Evolutionary conservation across 2,797 vertebrate species (phyloP), one percentile per base, ranked within the genome.

Genomic region (Semaprochilodus insignis): DNA sequence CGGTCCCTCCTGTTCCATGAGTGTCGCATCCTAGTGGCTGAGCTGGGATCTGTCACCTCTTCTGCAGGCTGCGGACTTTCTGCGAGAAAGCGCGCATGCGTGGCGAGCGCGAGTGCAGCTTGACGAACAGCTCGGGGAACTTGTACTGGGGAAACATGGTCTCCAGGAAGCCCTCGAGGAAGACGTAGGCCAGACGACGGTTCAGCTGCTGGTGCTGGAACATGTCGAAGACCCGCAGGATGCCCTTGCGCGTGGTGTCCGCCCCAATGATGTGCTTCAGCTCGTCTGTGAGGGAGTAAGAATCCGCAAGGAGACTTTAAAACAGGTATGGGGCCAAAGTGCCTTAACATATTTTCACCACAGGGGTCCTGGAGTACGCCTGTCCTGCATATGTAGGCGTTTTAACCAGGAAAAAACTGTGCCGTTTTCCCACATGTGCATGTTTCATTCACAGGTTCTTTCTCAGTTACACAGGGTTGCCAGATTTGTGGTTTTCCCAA

Each of bases 251-350:
- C 0, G 97, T 98, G 72, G 98, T 99, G 90, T 99, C 98, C 0
- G 98, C 98, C 0, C 98, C 98, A 65, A 99, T 98, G 90, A 99
- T 99, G 95, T 99, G 98, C 93, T 99, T 99, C 91, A 99, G 90
- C 90, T 99, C 98, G 83, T 99, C 98, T 99, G 92, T n/a, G 13
- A 76, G 48, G 19, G 40, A 57, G 6, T 10, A 44, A 44, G 40
- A 44, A 10, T 21, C 17, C 17, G 6, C 17, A 57, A n/a, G 1
- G 3, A 54, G 55, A 57, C 19, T 23, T 60, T 23, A 60, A 60
- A 60, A 60, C n/a, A 11, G 55, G 4, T n/a, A 19, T n/a, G 6
- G 21, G 55, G 21, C 19, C 2, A 16, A 14, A 17, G 6, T 17
- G 27, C 31, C 19, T 17, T 34, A 17, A 1, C 17, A 31, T 27